Percentiles rank a stretch among this genome's conserved stretches.
These are phyloP conservation scores for Proales similis DNA, from an alignment of 1,140 invertebrate genomes.

Conservation along the genomic window DNA sequence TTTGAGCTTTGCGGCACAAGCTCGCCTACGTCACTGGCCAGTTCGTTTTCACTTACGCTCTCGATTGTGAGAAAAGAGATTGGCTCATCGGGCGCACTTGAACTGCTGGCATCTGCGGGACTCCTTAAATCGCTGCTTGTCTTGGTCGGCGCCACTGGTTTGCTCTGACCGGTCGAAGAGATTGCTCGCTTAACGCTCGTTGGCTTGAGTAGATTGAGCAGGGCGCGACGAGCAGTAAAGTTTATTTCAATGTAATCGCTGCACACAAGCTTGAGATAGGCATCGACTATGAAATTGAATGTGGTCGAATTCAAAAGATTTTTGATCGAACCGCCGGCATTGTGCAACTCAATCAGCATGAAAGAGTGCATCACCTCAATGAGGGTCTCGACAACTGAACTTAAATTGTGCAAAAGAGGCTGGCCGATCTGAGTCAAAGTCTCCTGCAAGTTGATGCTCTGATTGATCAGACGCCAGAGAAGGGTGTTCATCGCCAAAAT, in stretches of 20 bases:
- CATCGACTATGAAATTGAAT: not conserved
- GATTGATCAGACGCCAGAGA: constrained; percentile 2
- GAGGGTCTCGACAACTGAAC: not conserved
- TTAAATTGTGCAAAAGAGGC: constrained; percentile 12
- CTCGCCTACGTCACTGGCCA: not conserved
- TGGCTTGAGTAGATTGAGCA: not conserved
- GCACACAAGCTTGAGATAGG: constrained; percentile 10
- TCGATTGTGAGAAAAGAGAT: no score
- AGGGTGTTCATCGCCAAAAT: not conserved
- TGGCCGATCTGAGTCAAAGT: not conserved
- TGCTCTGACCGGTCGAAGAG: not conserved
- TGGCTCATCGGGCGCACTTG: no score
- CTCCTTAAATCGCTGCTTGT: no score
- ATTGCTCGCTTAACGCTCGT: constrained; percentile 5
- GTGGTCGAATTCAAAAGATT: not conserved
- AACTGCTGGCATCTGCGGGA: no score
- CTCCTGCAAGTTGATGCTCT: not conserved
- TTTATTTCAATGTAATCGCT: constrained; percentile 7
- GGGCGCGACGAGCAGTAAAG: not conserved
- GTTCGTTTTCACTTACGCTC: not conserved
- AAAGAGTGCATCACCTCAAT: constrained; percentile 11
- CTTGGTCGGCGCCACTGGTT: not conserved
- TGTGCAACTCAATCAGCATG: not conserved
- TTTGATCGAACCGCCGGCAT: not conserved
- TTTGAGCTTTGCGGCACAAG: not conserved